Evolutionary conservation across 2,888 invertebrate species (phyloP).

Genomic region (Ceriagrion tenellum): DNA sequence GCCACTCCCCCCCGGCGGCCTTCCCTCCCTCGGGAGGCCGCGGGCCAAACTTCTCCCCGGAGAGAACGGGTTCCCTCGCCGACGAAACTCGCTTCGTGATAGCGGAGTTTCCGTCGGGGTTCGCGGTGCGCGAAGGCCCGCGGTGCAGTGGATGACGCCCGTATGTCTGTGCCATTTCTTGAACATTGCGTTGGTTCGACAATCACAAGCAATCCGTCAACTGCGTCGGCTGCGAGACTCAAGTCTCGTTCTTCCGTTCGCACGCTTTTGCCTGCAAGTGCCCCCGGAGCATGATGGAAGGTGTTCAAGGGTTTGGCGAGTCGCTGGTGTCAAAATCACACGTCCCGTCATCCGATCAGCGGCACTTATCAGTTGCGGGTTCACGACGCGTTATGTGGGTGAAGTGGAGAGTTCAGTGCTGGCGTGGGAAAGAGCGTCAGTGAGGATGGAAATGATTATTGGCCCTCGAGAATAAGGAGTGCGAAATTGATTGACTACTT

Average conservation of each 20-base stretch:
- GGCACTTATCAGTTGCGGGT: neutral
- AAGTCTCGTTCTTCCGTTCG: neutral
- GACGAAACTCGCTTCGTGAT: neutral
- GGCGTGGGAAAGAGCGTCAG: neutral
- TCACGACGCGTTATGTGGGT: neutral
- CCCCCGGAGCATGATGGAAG: neutral
- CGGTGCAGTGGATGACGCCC: neutral
- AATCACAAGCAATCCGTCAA: neutral
- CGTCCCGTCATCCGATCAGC: neutral
- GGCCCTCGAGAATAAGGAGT: neutral
- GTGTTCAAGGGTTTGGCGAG: neutral
- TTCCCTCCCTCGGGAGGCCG: conserved; percentile 33
- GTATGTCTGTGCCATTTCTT: neutral
- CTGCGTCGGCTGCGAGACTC: neutral
- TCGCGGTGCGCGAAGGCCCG: neutral
- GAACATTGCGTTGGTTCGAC: neutral
- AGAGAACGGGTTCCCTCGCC: conserved; percentile 58
- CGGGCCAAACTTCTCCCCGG: conserved; percentile 7
- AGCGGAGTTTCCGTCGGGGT: neutral
- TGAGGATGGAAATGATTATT: neutral
- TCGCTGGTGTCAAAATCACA: neutral
- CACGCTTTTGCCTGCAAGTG: neutral
- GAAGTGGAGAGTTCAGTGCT: neutral
- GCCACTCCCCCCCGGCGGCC: conserved; percentile 50
- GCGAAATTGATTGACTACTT: neutral